Conservation (phyloP, 2,888 invertebrate species). For the Perdita meconis region DNA sequence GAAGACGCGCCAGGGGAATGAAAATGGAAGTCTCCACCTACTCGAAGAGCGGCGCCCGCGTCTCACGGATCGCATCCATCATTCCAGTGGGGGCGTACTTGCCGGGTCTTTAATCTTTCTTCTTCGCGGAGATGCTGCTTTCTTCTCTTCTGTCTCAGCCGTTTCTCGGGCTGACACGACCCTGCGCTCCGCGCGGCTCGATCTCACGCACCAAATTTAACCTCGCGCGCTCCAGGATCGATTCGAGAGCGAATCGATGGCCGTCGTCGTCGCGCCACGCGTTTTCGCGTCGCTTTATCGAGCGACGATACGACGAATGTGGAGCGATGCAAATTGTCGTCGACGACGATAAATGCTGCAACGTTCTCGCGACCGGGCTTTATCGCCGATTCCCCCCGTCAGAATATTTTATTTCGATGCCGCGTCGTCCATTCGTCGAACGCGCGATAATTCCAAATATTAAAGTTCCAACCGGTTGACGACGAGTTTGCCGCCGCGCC, state of each 20-base stretch:
- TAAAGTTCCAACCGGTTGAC: background rate
- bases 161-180: conserved; percentile 33
- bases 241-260: background rate
- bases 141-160: conserved; percentile 33
- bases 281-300: conserved; percentile 4
- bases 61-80: conserved; percentile 82
- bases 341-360: background rate
- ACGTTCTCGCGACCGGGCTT: background rate
- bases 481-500: conserved; percentile 20
- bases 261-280: background rate
- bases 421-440: background rate
- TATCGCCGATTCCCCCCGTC: background rate
- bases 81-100: conserved; percentile 83
- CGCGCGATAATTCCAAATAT: background rate
- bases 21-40: conserved; percentile 83
- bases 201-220: conserved; percentile 40
- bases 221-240: background rate
- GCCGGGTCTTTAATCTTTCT: conserved; percentile 83
- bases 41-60: conserved; percentile 73
- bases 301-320: conserved; percentile 1
- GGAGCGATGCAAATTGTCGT: conserved; percentile 23
- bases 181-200: background rate
- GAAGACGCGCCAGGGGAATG: conserved; percentile 72
- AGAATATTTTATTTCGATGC: conserved; percentile 9
- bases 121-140: conserved; percentile 66